Evolutionary conservation across 2,113 vertebrate species (phyloP), one percentile per base, ranked within the genome.

Genomic region (Monarcha castaneiventris): DNA sequence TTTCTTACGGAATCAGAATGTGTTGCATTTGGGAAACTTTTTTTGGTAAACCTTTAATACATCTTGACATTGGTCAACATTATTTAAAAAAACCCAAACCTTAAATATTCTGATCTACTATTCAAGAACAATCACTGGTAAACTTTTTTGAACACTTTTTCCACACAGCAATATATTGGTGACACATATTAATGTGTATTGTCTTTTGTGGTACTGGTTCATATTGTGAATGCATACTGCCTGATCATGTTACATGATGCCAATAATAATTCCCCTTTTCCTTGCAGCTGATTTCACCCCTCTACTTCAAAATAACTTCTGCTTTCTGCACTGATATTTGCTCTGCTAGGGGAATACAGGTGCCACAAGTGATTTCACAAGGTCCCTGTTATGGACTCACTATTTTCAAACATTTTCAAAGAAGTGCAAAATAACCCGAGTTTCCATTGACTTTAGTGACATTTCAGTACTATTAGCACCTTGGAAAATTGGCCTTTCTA

Each of bases 371-470:
- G 84, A 72, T 82, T 94, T 94, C 44, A 41, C 35, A 43, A 49
- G 46, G 66, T 91, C 81, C 71, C 84, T 91, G 62, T 87, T 93
- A 84, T 32, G 58, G 49, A 56, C 55, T 91, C 1, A 10, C 37
- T 54, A 43, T 91, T 92, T 68, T 85, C n/a, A 64, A 87, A 61
- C 15, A n/a, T 74, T 77, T 93, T 81, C 73, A 44, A 63, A 73
- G 62, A 85, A 94, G 59, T 76, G 52, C 54, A 66, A 71, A 85
- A 77, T 82, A 76, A 81, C 59, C n/a, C 0, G 2, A 64, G 32
- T 85, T 95, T 82, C 66, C 41, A 26, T 62, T 73, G 67, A 61
- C 81, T 95, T 87, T 18, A 77, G 74, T 83, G 81, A 84, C 62
- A 66, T 82, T 97, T 89, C 51, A 69, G 63, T 68, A 27, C 29